Percentiles rank a stretch among this genome's conserved stretches.
phyloP scores from a whole-genome alignment of 2,888 invertebrate genomes.

The Sisyra terminalis region DNA sequence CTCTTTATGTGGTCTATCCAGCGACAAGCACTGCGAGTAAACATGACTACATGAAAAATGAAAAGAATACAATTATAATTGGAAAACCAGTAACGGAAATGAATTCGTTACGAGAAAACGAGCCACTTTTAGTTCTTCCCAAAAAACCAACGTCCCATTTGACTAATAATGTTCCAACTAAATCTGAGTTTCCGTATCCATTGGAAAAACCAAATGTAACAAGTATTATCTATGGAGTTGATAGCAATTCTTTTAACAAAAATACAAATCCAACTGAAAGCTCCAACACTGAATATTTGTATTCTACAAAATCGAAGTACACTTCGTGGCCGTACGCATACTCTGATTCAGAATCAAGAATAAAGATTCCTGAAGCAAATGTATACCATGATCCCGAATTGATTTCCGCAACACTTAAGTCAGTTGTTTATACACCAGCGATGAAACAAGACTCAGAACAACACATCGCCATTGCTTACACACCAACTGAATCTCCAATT shows the following conservation, averaged over 20 bases:
- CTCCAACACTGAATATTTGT: background rate
- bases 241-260: too few relatives aligned
- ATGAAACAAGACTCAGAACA: constrained; percentile 25
- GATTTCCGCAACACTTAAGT: constrained; percentile 25
- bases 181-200: constrained; percentile 46
- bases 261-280: too few relatives aligned
- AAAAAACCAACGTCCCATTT: background rate
- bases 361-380: constrained; percentile 23
- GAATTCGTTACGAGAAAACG: too few relatives aligned
- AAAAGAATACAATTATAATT: constrained; percentile 33
- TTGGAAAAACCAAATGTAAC: constrained; percentile 40
- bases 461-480: constrained; percentile 47
- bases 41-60: constrained; percentile 25
- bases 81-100: constrained; percentile 33
- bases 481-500: constrained; percentile 34
- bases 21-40: constrained; percentile 34
- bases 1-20: constrained; percentile 41
- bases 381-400: constrained; percentile 15
- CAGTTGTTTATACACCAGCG: constrained; percentile 13
- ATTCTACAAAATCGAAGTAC: background rate
- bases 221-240: constrained; percentile 11
- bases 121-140: constrained; percentile 24
- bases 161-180: constrained; percentile 19
- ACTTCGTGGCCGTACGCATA: background rate
- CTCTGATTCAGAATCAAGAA: constrained; percentile 11